phyloP scores from a whole-genome alignment of 2,113 vertebrate species.

The Laterallus jamaicensis region DNA sequence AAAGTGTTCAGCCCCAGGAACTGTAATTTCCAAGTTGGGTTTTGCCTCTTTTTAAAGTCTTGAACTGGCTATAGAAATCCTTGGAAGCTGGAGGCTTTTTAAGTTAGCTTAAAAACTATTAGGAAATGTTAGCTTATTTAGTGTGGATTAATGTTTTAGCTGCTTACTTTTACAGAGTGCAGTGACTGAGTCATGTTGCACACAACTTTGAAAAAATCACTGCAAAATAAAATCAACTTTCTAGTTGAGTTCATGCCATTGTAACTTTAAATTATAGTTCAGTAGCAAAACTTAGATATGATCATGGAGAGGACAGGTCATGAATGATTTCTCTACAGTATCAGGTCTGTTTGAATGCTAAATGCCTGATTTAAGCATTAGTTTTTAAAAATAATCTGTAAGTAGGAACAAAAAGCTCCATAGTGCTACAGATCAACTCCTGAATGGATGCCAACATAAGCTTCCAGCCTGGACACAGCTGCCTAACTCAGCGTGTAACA shows the following conservation, averaged over 20 bases:
- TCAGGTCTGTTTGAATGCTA: background rate
- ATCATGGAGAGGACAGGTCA: fast-evolving
- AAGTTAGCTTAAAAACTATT: no score
- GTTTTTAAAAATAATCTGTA: background rate
- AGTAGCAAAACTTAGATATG: background rate
- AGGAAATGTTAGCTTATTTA: background rate
- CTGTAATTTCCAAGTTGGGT: background rate
- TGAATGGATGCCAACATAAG: background rate
- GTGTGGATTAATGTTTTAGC: background rate
- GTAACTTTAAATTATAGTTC: background rate
- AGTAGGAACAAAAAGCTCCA: background rate
- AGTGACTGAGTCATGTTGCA: background rate
- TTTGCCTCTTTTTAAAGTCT: background rate
- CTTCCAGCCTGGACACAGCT: background rate
- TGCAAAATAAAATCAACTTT: background rate
- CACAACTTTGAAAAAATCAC: background rate
- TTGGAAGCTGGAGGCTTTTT: background rate
- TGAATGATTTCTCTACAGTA: background rate
- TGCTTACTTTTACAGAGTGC: background rate
- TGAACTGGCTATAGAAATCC: background rate
- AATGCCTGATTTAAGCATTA: background rate
- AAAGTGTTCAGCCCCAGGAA: background rate
- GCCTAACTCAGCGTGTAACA: background rate
- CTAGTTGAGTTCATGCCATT: background rate
- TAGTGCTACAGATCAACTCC: background rate